phyloP scores from a whole-genome alignment of 2,797 vertebrate genomes.

The Oreortyx pictus region DNA sequence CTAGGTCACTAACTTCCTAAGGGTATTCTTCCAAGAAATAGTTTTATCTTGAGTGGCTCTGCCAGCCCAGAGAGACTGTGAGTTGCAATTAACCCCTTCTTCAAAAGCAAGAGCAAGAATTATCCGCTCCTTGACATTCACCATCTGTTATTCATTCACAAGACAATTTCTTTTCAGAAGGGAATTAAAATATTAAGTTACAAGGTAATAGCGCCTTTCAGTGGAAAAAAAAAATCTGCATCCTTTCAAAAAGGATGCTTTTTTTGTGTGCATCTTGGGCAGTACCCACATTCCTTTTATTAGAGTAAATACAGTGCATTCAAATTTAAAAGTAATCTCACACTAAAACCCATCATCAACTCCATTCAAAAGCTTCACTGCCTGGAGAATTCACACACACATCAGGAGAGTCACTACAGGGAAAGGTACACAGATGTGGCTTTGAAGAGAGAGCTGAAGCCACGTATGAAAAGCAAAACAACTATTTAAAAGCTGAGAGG shows the following conservation, averaged over 20 bases:
- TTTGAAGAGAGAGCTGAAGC: not conserved
- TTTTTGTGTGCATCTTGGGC: not conserved
- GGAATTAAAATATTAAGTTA: not conserved
- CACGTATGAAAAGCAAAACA: not conserved
- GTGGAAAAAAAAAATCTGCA: not conserved
- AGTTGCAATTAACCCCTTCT: conserved; percentile 40
- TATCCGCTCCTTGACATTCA: not conserved
- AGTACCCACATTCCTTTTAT: not conserved
- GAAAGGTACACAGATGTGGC: not conserved
- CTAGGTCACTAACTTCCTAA: conserved; percentile 69
- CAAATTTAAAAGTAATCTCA: conserved; percentile 1
- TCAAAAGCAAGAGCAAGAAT: not conserved
- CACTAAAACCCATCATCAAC: not conserved
- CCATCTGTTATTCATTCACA: not conserved
- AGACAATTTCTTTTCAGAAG: not conserved
- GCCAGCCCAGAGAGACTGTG: not conserved
- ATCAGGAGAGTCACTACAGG: not conserved
- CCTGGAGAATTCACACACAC: not conserved
- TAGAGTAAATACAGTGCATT: not conserved
- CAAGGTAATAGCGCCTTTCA: not conserved
- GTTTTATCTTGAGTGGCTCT: conserved; percentile 47
- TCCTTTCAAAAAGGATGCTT: not conserved
- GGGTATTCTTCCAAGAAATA: conserved; percentile 70
- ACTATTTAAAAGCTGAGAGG: not conserved
- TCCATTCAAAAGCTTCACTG: not conserved